Evolutionary conservation across 2,888 invertebrate species (phyloP), one percentile per base, ranked within the genome.

Genomic region (Leptinotarsa peninsularis): DNA sequence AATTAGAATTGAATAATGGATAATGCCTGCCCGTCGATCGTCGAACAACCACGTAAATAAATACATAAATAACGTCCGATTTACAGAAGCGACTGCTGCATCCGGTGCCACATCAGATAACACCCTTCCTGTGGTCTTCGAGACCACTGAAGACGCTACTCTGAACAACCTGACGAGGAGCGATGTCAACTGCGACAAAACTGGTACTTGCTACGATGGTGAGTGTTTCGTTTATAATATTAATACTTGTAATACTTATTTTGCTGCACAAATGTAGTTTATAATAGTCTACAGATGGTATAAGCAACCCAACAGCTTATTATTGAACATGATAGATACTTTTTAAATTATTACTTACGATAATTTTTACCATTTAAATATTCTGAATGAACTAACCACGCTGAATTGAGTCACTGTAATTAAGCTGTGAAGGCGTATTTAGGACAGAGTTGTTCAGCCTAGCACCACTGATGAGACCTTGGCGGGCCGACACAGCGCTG

Each of bases 151-250:
- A 88, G 95, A 95, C 86, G 91, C 93, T 5, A 91, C 89, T 33
- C 84, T 94, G 80, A 95, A 91, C 88, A 95, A 95, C 85, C 88
- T 94, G 82, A 94, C 94, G 4, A 91, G 94, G 82, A 93, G 92
- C 83, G 81, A 95, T 86, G 94, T 94, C 70, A 96, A 97, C 89
- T 98, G 97, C 87, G 97, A 97, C 89, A 96, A 96, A 86, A 96
- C 96, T 73, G 97, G 97, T 86, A 97, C 97, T 81, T 98, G 97
- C 87, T 97, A 97, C 86, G 96, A 98, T 89, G 97, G 97, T 97
- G 91, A 91, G 82, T 76, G 52, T 68, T 68, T 27, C 14, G 49
- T 13, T 33, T 52, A 52, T 52, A 15, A 56, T 72, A 66, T 10
- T 43, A 43, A 43, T 49, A 72, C 10, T 72, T 13, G 54, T 49